phyloP scores from a whole-genome alignment of 2,888 invertebrate genomes.

The Andrena flavipes region DNA sequence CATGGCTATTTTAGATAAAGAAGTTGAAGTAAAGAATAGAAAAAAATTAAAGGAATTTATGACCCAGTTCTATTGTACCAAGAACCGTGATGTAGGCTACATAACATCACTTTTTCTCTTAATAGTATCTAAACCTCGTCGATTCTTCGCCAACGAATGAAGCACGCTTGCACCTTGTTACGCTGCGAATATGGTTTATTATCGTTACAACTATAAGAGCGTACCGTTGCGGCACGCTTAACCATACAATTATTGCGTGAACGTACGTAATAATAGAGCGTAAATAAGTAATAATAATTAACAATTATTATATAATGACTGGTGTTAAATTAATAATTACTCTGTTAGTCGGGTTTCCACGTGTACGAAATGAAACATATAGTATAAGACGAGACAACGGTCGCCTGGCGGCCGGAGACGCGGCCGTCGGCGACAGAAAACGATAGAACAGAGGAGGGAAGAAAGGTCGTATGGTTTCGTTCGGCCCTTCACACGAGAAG shows the following conservation, averaged over 20 bases:
- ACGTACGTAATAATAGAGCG: slow-evolving; percentile 75
- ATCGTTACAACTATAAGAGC: slow-evolving; percentile 76
- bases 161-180: background rate
- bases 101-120: background rate
- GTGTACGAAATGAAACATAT: slow-evolving; percentile 69
- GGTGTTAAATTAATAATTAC: slow-evolving; percentile 77
- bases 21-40: background rate
- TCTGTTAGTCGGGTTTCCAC: slow-evolving; percentile 75
- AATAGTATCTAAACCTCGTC: background rate
- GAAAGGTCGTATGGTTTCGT: slow-evolving; percentile 30
- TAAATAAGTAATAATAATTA: slow-evolving; percentile 76
- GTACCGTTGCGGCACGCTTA: slow-evolving; percentile 75
- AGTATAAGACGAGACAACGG: slow-evolving; percentile 43
- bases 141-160: background rate
- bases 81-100: background rate
- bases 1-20: background rate
- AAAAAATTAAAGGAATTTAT: background rate
- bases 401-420: background rate
- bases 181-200: slow-evolving; percentile 81
- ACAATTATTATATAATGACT: slow-evolving; percentile 77
- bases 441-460: slow-evolving; percentile 36
- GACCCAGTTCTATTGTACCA: background rate
- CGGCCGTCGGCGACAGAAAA: slow-evolving; percentile 14
- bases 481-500: background rate
- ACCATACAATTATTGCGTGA: slow-evolving; percentile 80